Evolutionary conservation across 2,888 invertebrate genomes (phyloP).

Genomic region (Pammene aurita): DNA sequence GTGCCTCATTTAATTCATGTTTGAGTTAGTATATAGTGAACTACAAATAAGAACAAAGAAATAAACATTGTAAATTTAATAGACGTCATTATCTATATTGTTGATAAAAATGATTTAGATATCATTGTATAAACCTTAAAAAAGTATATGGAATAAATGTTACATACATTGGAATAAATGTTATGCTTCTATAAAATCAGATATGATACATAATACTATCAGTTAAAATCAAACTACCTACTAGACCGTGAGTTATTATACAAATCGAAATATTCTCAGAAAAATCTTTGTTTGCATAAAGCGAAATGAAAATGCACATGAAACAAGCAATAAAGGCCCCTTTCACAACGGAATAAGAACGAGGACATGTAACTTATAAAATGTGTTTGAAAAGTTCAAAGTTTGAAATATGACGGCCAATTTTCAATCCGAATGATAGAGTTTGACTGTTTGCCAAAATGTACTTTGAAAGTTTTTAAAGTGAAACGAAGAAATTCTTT

Average conservation of each 20-base stretch:
- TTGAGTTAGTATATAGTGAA: no score
- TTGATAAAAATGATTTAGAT: no score
- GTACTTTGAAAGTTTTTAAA: slow-evolving; percentile 29
- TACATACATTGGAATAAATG: no score
- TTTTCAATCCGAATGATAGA: slow-evolving; percentile 29
- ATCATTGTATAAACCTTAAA: no score
- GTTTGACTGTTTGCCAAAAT: slow-evolving; percentile 35
- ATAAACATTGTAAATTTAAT: no score
- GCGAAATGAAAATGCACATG: slow-evolving; percentile 4
- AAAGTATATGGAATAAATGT: no score
- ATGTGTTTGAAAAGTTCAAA: slow-evolving; percentile 16
- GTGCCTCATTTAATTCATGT: no score
- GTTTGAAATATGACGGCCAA: slow-evolving; percentile 32
- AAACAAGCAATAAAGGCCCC: slow-evolving; percentile 5
- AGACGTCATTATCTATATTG: no score
- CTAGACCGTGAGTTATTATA: slow-evolving; percentile 8
- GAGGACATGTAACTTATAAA: neutral
- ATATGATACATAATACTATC: no score
- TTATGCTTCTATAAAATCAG: no score
- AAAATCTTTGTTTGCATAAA: slow-evolving; percentile 14
- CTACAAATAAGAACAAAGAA: no score
- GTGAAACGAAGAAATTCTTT: slow-evolving; percentile 8
- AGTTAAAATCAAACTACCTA: neutral
- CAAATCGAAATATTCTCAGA: slow-evolving; percentile 11
- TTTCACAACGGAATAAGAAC: neutral